Evolutionary conservation across 2,113 vertebrate genomes (phyloP), one percentile per base, ranked within the genome.

Genomic region (Muscicapa adusta): DNA sequence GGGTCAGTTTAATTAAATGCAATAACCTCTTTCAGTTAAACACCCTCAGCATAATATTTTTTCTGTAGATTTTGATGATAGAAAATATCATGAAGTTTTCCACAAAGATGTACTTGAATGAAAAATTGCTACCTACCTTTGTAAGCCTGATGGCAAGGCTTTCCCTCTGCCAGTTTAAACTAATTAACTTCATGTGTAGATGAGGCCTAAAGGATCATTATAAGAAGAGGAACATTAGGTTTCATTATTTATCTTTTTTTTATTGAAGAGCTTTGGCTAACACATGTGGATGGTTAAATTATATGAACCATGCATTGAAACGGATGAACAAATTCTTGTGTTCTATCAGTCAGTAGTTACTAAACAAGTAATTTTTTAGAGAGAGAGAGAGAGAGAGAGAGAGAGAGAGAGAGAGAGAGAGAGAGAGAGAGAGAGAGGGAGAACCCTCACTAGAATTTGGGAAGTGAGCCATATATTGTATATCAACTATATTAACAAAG

Each of bases 1-100:
- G 68, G 88, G 50, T 94, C 94, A 88, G 34, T 86, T 88, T 95
- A 95, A 96, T 95, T 95, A 96, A 96, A 80, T 80, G 56, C 38
- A 90, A 73, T 93, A 90, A 80, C 79, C 67, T 83, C 71, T 83
- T 91, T 62, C 31, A 23, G 43, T 93, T 90, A 85, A 96, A 83
- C 15, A 58, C 31, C 11, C 43, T 86, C 79, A 79, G 51, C 26
- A 48, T 58, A 90, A 62, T 65, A 96, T 76, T 62, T 93, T 88
- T 93, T 77, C 67, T 88, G 75, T 51, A 63, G 79, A 74, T 96
- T 90, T 86, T 74, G 43, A 67, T 71, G 38, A 63, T 90, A 71
- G n/a, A 34, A 83, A 79, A 18, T 88, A 80, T 28, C 2, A 3
- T 86, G 58, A 91, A 89, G 15, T 93, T 92, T 92, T 85, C 60